Conservation (phyloP, 2,113 vertebrate species). For the Gymnorhina tibicen region DNA sequence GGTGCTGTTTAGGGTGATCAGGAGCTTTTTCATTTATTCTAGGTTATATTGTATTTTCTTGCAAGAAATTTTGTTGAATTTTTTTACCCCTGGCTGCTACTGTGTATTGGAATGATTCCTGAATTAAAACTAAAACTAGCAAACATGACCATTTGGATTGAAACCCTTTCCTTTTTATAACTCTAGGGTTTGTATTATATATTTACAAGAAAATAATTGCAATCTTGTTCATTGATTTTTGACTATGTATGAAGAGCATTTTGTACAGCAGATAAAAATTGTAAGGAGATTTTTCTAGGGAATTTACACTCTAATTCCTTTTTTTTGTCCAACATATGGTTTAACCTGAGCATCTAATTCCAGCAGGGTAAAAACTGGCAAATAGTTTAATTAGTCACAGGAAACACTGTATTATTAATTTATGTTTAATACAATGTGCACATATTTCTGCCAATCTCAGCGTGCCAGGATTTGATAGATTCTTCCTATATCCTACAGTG, state of each 20-base stretch:
- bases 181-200: neutral
- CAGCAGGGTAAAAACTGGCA: neutral
- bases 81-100: neutral
- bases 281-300: neutral
- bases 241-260: neutral
- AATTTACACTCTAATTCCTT: neutral
- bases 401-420: neutral
- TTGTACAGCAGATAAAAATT: neutral
- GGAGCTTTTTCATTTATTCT: conserved; percentile 20
- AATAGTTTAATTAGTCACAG: neutral
- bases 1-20: neutral
- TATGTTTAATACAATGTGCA: neutral
- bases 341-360: neutral
- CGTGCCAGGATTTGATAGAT: neutral
- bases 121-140: neutral
- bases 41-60: conserved; percentile 1
- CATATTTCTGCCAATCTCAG: neutral
- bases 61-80: neutral
- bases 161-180: neutral
- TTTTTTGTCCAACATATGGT: neutral
- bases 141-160: neutral
- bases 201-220: neutral
- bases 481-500: neutral
- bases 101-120: neutral
- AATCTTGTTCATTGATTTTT: conserved; percentile 32